A percentile compares a stretch with the other conserved stretches of the same genome.
phyloP scores from a whole-genome alignment of 1,140 invertebrate genomes.

The Eupristina koningsbergeri region DNA sequence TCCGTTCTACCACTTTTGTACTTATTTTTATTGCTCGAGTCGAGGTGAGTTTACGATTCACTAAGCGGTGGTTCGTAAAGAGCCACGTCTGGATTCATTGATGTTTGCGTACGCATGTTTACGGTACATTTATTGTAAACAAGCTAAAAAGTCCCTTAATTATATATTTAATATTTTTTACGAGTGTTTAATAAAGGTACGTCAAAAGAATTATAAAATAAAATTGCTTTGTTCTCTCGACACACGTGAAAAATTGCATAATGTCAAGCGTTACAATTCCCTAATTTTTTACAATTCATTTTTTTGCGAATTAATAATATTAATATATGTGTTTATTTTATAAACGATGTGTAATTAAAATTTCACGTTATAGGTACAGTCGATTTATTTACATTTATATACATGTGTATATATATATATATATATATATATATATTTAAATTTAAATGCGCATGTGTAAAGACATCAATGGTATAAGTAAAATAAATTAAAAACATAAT shows the following conservation, averaged over 20 bases:
- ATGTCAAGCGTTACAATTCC: not conserved
- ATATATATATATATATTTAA: no score
- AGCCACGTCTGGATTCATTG: not conserved
- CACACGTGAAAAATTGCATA: not conserved
- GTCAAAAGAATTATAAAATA: not conserved
- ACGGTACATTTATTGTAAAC: not conserved
- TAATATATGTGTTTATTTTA: no score
- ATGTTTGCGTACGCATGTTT: not conserved
- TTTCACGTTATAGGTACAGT: no score
- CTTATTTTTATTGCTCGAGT: conserved; percentile 16
- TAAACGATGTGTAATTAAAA: no score
- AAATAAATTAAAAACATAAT: no score
- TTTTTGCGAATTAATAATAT: no score
- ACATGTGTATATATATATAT: no score
- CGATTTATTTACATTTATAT: no score
- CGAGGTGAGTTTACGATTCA: conserved; percentile 28
- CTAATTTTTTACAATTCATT: no score
- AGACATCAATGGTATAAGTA: no score
- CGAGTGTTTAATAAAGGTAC: not conserved
- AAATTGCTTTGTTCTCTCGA: not conserved
- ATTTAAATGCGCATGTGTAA: no score
- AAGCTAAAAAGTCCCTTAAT: not conserved
- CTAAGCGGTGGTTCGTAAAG: conserved; percentile 11
- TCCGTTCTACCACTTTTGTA: not conserved
- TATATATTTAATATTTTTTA: conserved; percentile 11